Base-by-base conservation (phyloP, 2,113 vertebrate genomes). In the Otocyon megalotis region DNA sequence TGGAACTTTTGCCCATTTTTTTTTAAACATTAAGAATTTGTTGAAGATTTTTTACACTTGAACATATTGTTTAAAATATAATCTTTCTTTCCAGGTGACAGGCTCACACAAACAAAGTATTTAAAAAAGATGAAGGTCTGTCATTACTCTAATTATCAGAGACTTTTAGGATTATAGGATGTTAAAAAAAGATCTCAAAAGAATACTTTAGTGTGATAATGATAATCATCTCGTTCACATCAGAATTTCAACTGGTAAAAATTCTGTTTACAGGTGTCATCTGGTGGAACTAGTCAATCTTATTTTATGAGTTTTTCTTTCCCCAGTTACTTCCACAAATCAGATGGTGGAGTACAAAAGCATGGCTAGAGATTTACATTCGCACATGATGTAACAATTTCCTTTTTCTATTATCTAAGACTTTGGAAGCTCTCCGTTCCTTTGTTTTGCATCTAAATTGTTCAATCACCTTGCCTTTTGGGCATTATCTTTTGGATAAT, bases 41-140 rank as follows among this genome's bases (percentile, higher is more conserved):
- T 96, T 96, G 90, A 97, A 95, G 72, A 95, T 24, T 94, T 96
- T 97, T 98, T 97, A 97, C 77, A 96, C 94, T 94, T 97, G 95
- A 97, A 96, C 96, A 97, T 97, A 95, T 91, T 98, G 93, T 97
- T 98, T 97, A 94, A 96, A 97, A 96, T 96, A 88, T 82, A 96
- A 95, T 95, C 81, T 88, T 97, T 94, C 94, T 97, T 93, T n/a
- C 48, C 32, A 30, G 94, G 96, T 97, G 96, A 97, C 94, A 97
- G 93, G 88, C 95, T 97, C 94, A 93, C 93, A 97, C 88, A 97
- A 97, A 97, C 96, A 96, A 94, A 95, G 71, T 97, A 97, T 97
- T 97, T 97, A 97, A 97, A 96, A 95, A 96, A 97, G 89, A 96
- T 83, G 96, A 96, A 96, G 87, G 67, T 95, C 96, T 97, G 96